Conservation (phyloP, 2,113 vertebrate genomes). For the Propithecus coquereli region DNA sequence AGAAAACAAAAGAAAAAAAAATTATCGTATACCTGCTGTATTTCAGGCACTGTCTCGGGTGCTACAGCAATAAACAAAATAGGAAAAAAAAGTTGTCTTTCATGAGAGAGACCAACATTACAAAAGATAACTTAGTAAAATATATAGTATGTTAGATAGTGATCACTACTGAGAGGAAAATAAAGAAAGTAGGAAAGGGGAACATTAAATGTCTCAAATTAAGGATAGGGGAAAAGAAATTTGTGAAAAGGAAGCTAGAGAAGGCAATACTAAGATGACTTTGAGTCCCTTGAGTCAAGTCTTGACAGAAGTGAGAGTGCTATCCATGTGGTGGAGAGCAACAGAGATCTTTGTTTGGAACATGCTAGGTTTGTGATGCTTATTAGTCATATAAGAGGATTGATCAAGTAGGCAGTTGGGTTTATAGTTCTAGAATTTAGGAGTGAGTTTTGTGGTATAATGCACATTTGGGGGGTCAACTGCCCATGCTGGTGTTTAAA, state of each 20-base stretch:
- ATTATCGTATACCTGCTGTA: background rate
- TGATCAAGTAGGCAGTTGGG: background rate
- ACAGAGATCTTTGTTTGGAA: background rate
- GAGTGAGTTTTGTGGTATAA: background rate
- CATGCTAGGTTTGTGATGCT: background rate
- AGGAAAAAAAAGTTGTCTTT: background rate
- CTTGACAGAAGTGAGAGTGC: background rate
- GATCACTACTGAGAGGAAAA: background rate
- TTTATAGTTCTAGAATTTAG: background rate
- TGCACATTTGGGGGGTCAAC: background rate
- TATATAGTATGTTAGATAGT: background rate
- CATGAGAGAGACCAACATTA: background rate
- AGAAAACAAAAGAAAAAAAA: too few species aligned
- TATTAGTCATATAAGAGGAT: background rate
- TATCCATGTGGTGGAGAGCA: background rate
- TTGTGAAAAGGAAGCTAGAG: background rate
- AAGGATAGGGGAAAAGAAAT: background rate
- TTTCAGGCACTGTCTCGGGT: background rate
- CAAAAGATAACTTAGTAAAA: conserved; percentile 22
- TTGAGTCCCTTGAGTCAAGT: background rate
- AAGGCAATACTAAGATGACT: background rate
- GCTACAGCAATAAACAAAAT: background rate
- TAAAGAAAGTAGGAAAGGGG: background rate
- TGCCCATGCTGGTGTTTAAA: background rate
- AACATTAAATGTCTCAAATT: background rate